These are phyloP conservation scores for Emydoidea blandingii DNA, from an alignment of 2,797 vertebrate genomes.

Conservation along the genomic window DNA sequence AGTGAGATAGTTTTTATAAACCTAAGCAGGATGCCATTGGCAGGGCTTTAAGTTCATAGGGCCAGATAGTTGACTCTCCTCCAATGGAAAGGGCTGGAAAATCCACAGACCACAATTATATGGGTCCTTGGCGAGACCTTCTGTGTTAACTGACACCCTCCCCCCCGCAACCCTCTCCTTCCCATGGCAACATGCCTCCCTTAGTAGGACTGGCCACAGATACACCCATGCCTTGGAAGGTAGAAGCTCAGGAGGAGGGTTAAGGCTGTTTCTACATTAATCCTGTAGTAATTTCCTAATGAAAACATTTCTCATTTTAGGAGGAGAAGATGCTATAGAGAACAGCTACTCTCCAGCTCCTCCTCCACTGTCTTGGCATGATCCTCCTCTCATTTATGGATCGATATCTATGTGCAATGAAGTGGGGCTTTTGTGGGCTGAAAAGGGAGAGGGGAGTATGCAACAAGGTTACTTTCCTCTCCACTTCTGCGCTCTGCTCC, in stretches of 20 bases:
- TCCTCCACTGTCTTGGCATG: not conserved
- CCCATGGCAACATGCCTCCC: not conserved
- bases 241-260: not conserved
- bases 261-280: not conserved
- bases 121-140: accelerated
- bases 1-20: not conserved
- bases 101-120: not conserved
- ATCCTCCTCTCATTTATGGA: not conserved
- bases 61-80: accelerated
- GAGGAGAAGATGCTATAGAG: not conserved
- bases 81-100: not conserved
- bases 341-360: not conserved
- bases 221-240: not conserved
- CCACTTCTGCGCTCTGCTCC: not conserved
- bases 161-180: not conserved
- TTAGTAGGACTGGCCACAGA: not conserved
- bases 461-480: not conserved
- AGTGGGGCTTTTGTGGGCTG: constrained; percentile 3
- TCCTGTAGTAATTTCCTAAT: constrained; percentile 51
- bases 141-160: not conserved
- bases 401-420: not conserved
- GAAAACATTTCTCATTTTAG: not conserved
- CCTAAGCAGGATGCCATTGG: not conserved
- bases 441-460: not conserved
- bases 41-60: not conserved